Percentiles rank a stretch among this genome's conserved stretches.
These are phyloP conservation scores for Lasioglossum albipes DNA, from an alignment of 1,140 invertebrate genomes.

Conservation along the genomic window DNA sequence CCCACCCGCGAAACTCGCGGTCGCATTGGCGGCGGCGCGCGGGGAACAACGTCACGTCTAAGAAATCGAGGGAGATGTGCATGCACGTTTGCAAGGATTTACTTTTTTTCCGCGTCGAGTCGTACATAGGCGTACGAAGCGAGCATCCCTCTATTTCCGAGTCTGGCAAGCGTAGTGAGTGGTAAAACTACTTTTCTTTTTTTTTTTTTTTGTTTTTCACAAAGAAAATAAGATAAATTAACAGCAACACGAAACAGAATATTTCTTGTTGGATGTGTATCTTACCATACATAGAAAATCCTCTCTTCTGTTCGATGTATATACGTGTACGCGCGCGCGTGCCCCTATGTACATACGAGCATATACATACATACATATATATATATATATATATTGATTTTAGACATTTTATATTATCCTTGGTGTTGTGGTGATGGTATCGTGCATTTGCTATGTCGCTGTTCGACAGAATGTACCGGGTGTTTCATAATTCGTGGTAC, in stretches of 20 bases:
- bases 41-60: constrained; percentile 70
- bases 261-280: constrained; percentile 63
- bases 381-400: background rate
- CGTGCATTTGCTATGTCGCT: constrained; percentile 79
- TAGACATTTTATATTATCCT: constrained; percentile 52
- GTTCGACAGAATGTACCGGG: background rate
- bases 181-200: constrained; percentile 54
- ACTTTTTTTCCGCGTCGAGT: constrained; percentile 56
- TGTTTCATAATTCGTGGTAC: too few species aligned
- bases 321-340: constrained; percentile 22
- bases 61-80: constrained; percentile 79
- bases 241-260: constrained; percentile 44
- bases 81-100: constrained; percentile 76
- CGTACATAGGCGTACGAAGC: constrained; percentile 76
- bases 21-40: background rate
- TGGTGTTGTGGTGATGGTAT: constrained; percentile 80
- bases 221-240: too few species aligned
- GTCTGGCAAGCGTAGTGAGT: constrained; percentile 78
- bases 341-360: constrained; percentile 33
- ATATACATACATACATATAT: background rate
- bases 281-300: constrained; percentile 12
- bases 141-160: constrained; percentile 79
- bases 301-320: constrained; percentile 36
- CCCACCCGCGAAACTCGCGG: too few species aligned
- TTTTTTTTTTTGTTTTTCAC: too few species aligned